Conservation (phyloP, 2,888 invertebrate genomes). For the Polydrusus tereticollis region DNA sequence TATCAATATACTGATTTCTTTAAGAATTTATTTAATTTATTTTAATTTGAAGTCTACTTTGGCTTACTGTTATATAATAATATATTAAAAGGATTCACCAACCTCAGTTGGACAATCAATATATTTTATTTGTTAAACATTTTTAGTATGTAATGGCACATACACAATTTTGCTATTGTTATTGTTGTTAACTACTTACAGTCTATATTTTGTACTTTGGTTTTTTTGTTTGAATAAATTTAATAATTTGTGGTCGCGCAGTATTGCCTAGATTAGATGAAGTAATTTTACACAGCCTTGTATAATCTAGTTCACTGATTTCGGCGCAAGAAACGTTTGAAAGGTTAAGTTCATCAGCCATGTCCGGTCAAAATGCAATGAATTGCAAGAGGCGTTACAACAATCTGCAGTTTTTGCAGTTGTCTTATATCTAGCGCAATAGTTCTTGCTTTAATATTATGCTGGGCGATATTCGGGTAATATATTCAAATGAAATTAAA, state of each 20-base stretch:
- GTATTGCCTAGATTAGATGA: neutral
- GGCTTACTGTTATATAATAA: too few relatives aligned
- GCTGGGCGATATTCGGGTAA: slow-evolving; percentile 6
- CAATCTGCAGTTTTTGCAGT: slow-evolving; percentile 16
- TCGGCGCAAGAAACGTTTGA: slow-evolving; percentile 19
- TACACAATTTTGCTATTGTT: too few relatives aligned
- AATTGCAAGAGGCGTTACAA: slow-evolving; percentile 1
- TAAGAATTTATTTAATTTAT: too few relatives aligned
- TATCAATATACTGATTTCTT: too few relatives aligned
- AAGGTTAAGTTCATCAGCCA: slow-evolving; percentile 23
- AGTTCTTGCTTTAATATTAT: slow-evolving; percentile 10
- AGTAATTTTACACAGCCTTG: neutral
- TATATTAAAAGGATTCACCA: too few relatives aligned
- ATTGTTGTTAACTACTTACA: too few relatives aligned
- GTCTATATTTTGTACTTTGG: too few relatives aligned
- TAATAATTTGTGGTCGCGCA: neutral
- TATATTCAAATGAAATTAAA: neutral
- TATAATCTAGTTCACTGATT: slow-evolving; percentile 32
- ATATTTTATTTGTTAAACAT: too few relatives aligned
- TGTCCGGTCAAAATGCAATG: neutral
- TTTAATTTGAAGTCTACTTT: too few relatives aligned
- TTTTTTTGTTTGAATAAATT: too few relatives aligned
- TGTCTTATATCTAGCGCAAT: slow-evolving; percentile 26
- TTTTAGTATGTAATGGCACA: too few relatives aligned
- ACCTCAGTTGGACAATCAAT: too few relatives aligned